A percentile compares a stretch with the other conserved stretches of the same genome.
phyloP scores from a whole-genome alignment of 2,888 invertebrate species.

The Aphidius colemani region DNA sequence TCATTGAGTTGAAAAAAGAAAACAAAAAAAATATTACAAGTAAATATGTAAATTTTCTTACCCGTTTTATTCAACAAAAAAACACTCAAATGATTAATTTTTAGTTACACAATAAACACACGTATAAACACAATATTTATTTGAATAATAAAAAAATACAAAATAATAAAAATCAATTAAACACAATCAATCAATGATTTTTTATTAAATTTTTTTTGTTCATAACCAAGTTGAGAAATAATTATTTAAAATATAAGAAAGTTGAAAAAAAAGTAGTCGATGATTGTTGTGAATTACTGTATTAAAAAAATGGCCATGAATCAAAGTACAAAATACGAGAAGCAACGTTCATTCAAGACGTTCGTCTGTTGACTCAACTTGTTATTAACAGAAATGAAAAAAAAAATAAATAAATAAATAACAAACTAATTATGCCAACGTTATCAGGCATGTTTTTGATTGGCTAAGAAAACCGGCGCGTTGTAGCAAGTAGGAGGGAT shows the following conservation, averaged over 20 bases:
- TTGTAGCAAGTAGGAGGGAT: constrained; percentile 46
- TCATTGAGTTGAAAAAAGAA: too few species aligned
- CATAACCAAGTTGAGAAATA: too few species aligned
- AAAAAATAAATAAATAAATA: constrained; percentile 18
- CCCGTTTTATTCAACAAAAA: too few species aligned
- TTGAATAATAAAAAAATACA: too few species aligned
- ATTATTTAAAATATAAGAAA: neutral
- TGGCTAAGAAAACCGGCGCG: constrained; percentile 42
- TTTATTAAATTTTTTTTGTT: too few species aligned
- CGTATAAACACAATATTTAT: too few species aligned
- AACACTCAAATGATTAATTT: too few species aligned
- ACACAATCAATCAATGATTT: too few species aligned
- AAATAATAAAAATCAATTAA: too few species aligned
- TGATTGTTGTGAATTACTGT: constrained; percentile 1
- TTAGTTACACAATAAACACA: too few species aligned
- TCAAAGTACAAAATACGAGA: constrained; percentile 14
- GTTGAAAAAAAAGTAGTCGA: constrained; percentile 1
- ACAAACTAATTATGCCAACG: constrained; percentile 53
- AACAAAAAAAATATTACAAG: too few species aligned
- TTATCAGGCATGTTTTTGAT: constrained; percentile 49
- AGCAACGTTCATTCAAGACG: constrained; percentile 42
- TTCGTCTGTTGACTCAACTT: constrained; percentile 30
- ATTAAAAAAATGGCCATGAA: constrained; percentile 15
- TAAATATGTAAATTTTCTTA: too few species aligned
- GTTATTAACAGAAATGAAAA: constrained; percentile 47